A percentile compares a stretch with the other conserved stretches of the same genome.
These are phyloP conservation scores for Rhagophthalmus giganteus DNA, from an alignment of 2,888 invertebrate species.

Conservation along the genomic window DNA sequence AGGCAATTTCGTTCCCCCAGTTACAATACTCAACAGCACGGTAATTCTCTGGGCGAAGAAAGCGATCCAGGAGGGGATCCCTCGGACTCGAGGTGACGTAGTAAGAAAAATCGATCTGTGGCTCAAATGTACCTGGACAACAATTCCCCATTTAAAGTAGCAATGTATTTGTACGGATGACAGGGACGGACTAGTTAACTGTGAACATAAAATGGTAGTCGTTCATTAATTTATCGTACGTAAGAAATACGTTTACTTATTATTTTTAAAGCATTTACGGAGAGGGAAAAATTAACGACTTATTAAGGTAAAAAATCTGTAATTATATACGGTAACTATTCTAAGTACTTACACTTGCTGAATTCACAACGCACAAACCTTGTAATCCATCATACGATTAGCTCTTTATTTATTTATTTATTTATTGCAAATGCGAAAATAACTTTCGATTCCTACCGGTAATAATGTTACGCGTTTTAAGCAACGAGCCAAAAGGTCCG, in stretches of 20 bases:
- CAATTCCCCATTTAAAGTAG: constrained; percentile 49
- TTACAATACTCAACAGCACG: constrained; percentile 60
- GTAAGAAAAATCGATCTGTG: constrained; percentile 39
- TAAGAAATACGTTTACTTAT: constrained; percentile 10
- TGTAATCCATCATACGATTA: background rate
- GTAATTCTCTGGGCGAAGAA: constrained; percentile 61
- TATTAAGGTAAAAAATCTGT: constrained; percentile 33
- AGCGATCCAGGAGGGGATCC: constrained; percentile 59
- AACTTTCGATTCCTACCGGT: background rate
- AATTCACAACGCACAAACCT: constrained; percentile 19
- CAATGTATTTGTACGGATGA: constrained; percentile 53
- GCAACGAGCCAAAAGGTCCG: too few relatives aligned
- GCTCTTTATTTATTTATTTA: too few relatives aligned
- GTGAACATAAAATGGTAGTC: background rate
- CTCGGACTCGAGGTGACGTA: constrained; percentile 63
- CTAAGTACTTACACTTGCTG: constrained; percentile 19
- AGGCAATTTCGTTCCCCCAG: constrained; percentile 60
- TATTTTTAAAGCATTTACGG: constrained; percentile 38
- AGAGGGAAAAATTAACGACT: constrained; percentile 51
- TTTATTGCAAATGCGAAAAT: too few relatives aligned
- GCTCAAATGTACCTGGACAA: constrained; percentile 47
- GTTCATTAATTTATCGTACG: constrained; percentile 2
- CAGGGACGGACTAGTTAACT: constrained; percentile 26
- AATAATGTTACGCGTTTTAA: too few relatives aligned
- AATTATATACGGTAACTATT: constrained; percentile 19